Evolutionary conservation across 2,888 invertebrate genomes (phyloP).

Genomic region (Drosophila engyochracea): DNA sequence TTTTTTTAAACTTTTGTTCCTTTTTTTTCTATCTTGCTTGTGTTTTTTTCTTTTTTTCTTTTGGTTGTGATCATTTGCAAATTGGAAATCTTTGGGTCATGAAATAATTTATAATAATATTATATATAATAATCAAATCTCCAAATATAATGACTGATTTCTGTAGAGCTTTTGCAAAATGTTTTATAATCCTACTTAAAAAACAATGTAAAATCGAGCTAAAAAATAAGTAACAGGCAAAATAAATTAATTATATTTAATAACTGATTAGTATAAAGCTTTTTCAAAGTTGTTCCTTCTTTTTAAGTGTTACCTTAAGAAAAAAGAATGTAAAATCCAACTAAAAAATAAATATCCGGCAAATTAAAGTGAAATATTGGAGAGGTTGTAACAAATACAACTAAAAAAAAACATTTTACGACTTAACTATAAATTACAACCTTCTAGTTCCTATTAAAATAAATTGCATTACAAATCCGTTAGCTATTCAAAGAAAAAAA

Average conservation of each 20-base stretch:
- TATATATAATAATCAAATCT: too few species aligned
- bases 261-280: not conserved
- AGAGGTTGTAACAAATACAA: not conserved
- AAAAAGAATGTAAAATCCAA: not conserved
- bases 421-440: not conserved
- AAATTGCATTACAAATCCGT: not conserved
- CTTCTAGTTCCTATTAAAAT: not conserved
- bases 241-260: not conserved
- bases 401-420: not conserved
- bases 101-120: not conserved
- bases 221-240: not conserved
- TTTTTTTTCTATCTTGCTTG: not conserved
- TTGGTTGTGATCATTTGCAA: not conserved
- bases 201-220: not conserved
- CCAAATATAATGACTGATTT: not conserved
- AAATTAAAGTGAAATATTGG: not conserved
- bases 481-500: not conserved
- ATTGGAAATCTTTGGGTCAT: not conserved
- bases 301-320: not conserved
- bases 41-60: not conserved
- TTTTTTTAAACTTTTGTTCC: not conserved
- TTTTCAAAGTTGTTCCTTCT: not conserved
- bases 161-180: not conserved
- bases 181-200: not conserved
- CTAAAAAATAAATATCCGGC: not conserved